Percentiles rank a stretch among this genome's conserved stretches.
These are phyloP conservation scores for Chaetophractus vellerosus DNA, from an alignment of 2,797 vertebrate genomes.

Conservation along the genomic window DNA sequence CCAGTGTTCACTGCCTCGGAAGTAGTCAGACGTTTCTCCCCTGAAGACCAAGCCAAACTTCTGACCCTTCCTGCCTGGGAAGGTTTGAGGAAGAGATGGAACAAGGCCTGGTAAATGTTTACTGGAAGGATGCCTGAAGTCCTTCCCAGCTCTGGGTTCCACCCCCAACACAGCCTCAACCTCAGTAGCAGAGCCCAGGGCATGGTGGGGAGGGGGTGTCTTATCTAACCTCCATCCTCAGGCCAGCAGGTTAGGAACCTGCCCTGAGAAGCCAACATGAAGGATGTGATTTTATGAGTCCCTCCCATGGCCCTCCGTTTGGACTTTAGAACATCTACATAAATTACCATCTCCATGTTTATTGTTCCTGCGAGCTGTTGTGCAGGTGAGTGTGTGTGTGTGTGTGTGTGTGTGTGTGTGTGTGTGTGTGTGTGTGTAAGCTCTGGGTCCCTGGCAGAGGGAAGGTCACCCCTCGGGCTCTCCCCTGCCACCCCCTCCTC, in stretches of 20 bases:
- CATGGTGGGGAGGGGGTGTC: accelerated
- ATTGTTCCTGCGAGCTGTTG: neutral
- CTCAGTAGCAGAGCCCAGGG: neutral
- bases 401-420: slow-evolving; percentile 39
- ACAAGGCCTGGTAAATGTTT: neutral
- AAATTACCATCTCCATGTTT: slow-evolving; percentile 84
- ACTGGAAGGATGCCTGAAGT: neutral
- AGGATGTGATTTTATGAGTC: slow-evolving; percentile 69
- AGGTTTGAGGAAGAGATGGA: neutral
- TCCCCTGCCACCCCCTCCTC: neutral
- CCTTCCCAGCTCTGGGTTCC: neutral
- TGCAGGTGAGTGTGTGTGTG: neutral
- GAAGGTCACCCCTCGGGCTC: slow-evolving; percentile 78
- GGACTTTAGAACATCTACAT: slow-evolving; percentile 72
- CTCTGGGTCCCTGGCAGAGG: neutral
- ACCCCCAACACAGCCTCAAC: neutral
- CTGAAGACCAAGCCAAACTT: neutral
- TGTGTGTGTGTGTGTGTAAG: slow-evolving; percentile 64
- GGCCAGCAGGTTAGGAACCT: neutral
- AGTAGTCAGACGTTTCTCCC: neutral
- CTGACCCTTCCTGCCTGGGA: neutral
- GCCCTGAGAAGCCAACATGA: slow-evolving; percentile 65
- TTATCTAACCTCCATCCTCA: neutral
- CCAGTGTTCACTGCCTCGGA: neutral
- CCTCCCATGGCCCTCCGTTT: neutral